Evolutionary conservation across 2,797 vertebrate species (phyloP), one percentile per base, ranked within the genome.

Genomic region (Perodicticus potto): DNA sequence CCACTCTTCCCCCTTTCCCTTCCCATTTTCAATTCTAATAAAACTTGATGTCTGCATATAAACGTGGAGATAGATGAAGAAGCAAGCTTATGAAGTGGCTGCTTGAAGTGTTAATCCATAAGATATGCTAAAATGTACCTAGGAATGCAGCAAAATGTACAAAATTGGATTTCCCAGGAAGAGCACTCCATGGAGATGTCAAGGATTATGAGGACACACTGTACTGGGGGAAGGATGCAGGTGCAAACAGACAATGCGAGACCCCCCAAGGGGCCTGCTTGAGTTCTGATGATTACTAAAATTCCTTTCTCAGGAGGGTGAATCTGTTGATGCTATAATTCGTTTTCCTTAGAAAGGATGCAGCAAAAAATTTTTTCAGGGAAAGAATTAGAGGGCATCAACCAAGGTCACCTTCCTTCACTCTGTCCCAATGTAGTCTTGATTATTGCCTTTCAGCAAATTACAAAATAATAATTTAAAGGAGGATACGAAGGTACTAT

Each of bases 11-110:
- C 17, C 43, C 11, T 12, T 14, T 34, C 19, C 17, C n/a, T 23
- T 86, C 69, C 86, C 49, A 70, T 85, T 93, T 97, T 93, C 85
- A 84, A 57, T 91, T 81, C 43, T 73, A 91, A 95, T 91, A 69
- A 80, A 94, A 70, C 89, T 83, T 86, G 73, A 95, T 84, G 55
- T 91, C 78, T 93, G 61, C 86, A 65, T 93, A 59, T 76, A 74
- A 94, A 95, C 53, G 19, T 32, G 17, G 49, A 96, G 72, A 69
- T 3, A 89, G 80, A 92, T 77, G 70, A 94, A 95, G 73, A 95
- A 93, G 25, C 34, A 93, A 63, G 65, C 43, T 88, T 70, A 80
- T 76, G 74, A 80, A 91, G 55, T 9, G 9, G 55, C 83, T 69
- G 72, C 89, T 87, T 67, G 5, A 87, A 90, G 82, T 90, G 81